Evolutionary conservation across 1,140 invertebrate genomes (phyloP), one percentile per base, ranked within the genome.

Genomic region (Zaprionus kolodkinae): DNA sequence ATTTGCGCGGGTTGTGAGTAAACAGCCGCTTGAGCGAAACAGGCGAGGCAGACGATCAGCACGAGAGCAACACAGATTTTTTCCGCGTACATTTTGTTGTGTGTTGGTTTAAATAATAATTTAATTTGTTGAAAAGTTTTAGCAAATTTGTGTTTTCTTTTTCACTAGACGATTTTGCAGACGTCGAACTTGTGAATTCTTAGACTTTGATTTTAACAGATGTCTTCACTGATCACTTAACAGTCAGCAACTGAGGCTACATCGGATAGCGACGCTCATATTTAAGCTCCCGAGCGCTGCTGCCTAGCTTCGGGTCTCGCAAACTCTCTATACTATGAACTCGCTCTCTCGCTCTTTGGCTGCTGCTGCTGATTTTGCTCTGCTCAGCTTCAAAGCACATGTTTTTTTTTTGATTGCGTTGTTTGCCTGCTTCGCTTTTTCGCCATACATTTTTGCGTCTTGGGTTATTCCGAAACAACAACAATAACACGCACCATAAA

Each of bases 1-100:
- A 84, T 72, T 25, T 79, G 55, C 30, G 91, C 91, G 27, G 79
- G 87, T 69, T 92, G 88, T 15, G 82, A 78, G 65, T 90, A 92
- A 17, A 92, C 75, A 10, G 91, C 91, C 21, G 91, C 88, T 72
- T 91, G 75, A 17, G 70, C 62, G 15, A 78, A 60, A 45, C 76
- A 76, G 21, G 70, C 66, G 15, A 78, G 57, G 50, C 83, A 71
- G 72, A 77, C 71, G 57, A 89, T 55, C 30, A 86, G 30, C 70
- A 71, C 76, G 69, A 71, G 35, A 66, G 76, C 60, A 36, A 79
- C 78, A 78, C 66, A 86, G 71, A 91, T 71, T 91, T 85, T 89
- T 71, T 85, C 65, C 74, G 75, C 75, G 70, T 76, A 80, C 91
- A 92, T 91, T 83, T 83, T 77, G 56, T 67, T 61, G n/a, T 64